Conservation (phyloP, 2,888 invertebrate genomes). For the Harpagoxenus sublaevis region DNA sequence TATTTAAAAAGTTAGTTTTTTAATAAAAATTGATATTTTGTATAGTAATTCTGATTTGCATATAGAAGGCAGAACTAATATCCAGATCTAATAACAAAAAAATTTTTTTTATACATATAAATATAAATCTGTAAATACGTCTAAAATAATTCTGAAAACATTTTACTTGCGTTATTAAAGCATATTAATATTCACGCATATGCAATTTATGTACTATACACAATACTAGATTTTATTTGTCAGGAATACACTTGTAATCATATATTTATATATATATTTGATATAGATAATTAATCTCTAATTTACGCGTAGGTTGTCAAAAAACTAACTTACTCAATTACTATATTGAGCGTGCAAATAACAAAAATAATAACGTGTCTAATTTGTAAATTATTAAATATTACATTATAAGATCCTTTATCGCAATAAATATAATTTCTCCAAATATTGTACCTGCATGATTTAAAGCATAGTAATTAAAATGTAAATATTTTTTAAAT, state of each 20-base stretch:
- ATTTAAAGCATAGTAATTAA: too few relatives aligned
- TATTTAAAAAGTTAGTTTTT: background rate
- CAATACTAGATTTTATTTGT: background rate
- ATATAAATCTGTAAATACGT: background rate
- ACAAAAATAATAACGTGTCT: background rate
- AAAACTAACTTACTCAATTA: background rate
- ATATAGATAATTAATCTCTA: conserved; percentile 9
- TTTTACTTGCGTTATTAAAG: background rate
- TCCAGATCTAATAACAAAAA: background rate
- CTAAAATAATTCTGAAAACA: background rate
- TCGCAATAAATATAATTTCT: background rate
- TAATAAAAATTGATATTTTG: background rate
- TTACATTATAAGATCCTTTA: background rate
- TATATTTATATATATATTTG: background rate
- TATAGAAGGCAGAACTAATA: background rate
- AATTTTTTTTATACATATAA: background rate
- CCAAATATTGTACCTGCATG: background rate
- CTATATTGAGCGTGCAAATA: background rate
- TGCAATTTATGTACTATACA: background rate
- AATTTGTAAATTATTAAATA: background rate
- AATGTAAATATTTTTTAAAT: background rate
- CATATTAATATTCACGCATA: background rate
- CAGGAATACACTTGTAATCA: background rate
- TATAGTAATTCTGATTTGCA: background rate
- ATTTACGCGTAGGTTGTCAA: background rate